Conservation (phyloP, 2,888 invertebrate genomes). For the Temnothorax rugatulus region DNA sequence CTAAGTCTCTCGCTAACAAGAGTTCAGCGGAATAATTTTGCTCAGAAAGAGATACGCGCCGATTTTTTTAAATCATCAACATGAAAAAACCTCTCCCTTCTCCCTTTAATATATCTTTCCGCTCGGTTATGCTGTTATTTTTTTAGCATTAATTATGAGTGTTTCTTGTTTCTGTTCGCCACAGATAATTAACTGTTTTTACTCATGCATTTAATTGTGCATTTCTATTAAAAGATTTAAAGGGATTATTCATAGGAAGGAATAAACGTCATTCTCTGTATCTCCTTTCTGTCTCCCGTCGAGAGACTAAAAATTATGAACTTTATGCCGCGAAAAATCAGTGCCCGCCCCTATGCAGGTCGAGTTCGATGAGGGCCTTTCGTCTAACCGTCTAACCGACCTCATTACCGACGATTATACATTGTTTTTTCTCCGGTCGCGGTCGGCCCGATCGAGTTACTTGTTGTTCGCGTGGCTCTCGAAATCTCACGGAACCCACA, state of each 20-base stretch:
- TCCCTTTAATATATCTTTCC: not conserved
- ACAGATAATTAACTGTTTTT: not conserved
- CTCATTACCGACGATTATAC: constrained; percentile 67
- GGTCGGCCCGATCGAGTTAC: constrained; percentile 33
- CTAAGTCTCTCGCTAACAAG: constrained; percentile 21
- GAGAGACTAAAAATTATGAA: constrained; percentile 6
- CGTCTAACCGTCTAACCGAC: constrained; percentile 45
- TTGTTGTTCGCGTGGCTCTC: constrained; percentile 72
- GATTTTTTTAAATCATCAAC: not conserved
- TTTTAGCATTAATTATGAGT: not conserved
- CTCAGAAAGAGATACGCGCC: not conserved
- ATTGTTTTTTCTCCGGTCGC: constrained; percentile 44
- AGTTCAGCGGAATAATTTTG: not conserved
- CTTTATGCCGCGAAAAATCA: constrained; percentile 14
- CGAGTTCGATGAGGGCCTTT: constrained; percentile 8
- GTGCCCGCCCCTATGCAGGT: not conserved
- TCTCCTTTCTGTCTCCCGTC: not conserved
- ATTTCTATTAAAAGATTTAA: not conserved
- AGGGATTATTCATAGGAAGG: not conserved
- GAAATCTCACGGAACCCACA: constrained; percentile 67
- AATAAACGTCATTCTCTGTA: not conserved
- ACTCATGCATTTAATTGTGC: not conserved
- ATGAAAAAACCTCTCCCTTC: not conserved
- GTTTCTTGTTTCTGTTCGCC: not conserved
- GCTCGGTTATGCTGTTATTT: not conserved